Percentiles rank a stretch among this genome's conserved stretches.
Evolutionary conservation across 2,888 invertebrate species (phyloP).

Genomic region (Mythimna lalbum): DNA sequence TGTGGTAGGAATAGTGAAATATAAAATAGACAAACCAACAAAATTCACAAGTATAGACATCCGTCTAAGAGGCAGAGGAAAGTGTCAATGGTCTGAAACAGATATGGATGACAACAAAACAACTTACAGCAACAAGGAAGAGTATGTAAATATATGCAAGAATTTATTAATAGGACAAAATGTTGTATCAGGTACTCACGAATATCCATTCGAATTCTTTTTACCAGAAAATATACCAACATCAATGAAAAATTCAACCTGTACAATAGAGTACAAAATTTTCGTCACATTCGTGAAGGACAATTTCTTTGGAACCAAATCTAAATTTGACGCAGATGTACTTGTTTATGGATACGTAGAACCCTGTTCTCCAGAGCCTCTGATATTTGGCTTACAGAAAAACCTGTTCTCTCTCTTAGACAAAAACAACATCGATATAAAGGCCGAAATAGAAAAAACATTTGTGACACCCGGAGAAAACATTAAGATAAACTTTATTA

Average conservation of each 20-base stretch:
- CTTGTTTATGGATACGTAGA: slow-evolving; percentile 30
- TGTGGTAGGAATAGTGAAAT: slow-evolving; percentile 63
- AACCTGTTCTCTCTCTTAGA: slow-evolving; percentile 4
- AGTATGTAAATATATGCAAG: slow-evolving; percentile 46
- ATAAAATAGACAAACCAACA: slow-evolving; percentile 58
- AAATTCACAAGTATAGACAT: slow-evolving; percentile 49
- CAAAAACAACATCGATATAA: slow-evolving; percentile 10
- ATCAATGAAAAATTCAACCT: slow-evolving; percentile 30
- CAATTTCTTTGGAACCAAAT: slow-evolving; percentile 26
- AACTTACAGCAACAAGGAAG: slow-evolving; percentile 49
- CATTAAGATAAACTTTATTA: slow-evolving; percentile 21
- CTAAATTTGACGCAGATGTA: slow-evolving; percentile 34
- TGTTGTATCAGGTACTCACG: slow-evolving; percentile 13
- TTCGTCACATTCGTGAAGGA: slow-evolving; percentile 32
- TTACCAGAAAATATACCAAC: slow-evolving; percentile 51
- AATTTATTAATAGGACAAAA: slow-evolving; percentile 32
- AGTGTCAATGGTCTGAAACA: slow-evolving; percentile 18
- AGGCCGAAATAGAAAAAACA: slow-evolving; percentile 34
- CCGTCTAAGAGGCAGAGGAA: not conserved
- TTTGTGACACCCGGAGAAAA: slow-evolving; percentile 52
- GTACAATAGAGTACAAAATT: slow-evolving; percentile 46
- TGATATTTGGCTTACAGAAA: slow-evolving; percentile 40
- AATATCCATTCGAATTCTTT: slow-evolving; percentile 34
- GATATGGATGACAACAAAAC: not conserved
- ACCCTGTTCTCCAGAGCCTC: slow-evolving; percentile 29